Percentiles rank a stretch among this genome's conserved stretches.
These are phyloP conservation scores for Callipepla squamata DNA, from an alignment of 2,113 vertebrate genomes.

Conservation along the genomic window DNA sequence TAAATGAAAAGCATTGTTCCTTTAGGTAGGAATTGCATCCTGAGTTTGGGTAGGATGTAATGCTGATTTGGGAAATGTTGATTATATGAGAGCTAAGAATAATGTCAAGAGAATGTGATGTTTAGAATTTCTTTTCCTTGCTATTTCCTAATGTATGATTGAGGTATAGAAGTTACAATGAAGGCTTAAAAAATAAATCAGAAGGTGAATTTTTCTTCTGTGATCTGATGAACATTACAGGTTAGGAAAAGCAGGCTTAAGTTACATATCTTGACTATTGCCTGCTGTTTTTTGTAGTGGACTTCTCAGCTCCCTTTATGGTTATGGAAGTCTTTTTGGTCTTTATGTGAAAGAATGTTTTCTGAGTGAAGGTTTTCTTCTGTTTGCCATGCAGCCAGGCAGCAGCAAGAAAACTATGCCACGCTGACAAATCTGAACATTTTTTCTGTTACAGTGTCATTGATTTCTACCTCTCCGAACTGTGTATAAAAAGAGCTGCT, in stretches of 20 bases:
- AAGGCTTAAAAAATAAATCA: not conserved
- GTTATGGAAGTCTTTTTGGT: not conserved
- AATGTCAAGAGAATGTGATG: accelerated
- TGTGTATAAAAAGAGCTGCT: not conserved
- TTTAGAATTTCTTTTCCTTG: not conserved
- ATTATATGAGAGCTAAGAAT: not conserved
- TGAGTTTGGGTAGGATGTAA: not conserved
- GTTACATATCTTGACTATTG: not conserved
- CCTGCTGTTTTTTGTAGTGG: not conserved
- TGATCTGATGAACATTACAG: not conserved
- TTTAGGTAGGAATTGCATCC: not conserved
- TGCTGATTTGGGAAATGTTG: not conserved
- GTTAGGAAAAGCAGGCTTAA: not conserved
- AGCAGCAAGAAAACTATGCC: not conserved
- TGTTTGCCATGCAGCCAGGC: not conserved
- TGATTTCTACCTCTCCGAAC: not conserved
- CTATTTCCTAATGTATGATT: not conserved
- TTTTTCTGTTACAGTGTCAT: not conserved
- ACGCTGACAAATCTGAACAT: not conserved
- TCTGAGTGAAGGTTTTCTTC: not conserved
- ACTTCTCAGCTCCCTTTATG: not conserved
- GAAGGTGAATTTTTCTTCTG: not conserved
- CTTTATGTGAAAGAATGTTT: not conserved
- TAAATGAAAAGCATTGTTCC: not conserved
- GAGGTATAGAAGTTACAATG: not conserved